phyloP scores from a whole-genome alignment of 2,888 invertebrate genomes.

The Drosophila melanosoma region DNA sequence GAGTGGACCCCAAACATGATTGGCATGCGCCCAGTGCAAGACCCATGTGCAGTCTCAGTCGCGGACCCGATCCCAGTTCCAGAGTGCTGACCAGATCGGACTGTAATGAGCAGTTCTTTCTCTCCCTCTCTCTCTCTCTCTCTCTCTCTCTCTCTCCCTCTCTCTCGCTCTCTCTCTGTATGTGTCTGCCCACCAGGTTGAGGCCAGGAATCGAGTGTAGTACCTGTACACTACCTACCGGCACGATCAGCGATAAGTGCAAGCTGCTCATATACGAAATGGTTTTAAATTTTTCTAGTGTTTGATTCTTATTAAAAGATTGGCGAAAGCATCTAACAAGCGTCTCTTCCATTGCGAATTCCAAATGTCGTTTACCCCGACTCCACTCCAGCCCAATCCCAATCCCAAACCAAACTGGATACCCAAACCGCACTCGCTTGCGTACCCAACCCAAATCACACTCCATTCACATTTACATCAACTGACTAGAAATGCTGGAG shows the following conservation, averaged over 20 bases:
- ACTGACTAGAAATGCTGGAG: conserved; percentile 16
- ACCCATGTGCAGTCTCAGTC: conserved; percentile 11
- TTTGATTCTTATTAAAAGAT: conserved; percentile 82
- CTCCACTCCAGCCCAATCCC: not conserved
- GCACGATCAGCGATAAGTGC: conserved; percentile 78
- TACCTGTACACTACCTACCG: conserved; percentile 65
- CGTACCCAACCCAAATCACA: conserved; percentile 56
- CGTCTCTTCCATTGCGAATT: conserved; percentile 62
- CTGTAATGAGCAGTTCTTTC: conserved; percentile 61
- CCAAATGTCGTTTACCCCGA: conserved; percentile 62
- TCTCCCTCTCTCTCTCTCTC: conserved; percentile 1
- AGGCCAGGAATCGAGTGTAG: conserved; percentile 22
- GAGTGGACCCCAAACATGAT: conserved; percentile 57
- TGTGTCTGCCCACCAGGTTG: conserved; percentile 32
- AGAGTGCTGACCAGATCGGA: conserved; percentile 48
- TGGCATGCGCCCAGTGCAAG: conserved; percentile 56
- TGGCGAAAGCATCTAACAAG: conserved; percentile 78
- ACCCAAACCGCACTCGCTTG: conserved; percentile 33
- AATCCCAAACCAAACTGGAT: conserved; percentile 28
- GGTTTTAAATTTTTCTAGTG: conserved; percentile 81
- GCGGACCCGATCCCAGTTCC: conserved; percentile 17
- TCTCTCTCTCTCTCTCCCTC: conserved; percentile 13
- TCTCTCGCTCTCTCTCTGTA: not conserved
- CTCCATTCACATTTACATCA: conserved; percentile 62
- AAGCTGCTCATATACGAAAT: conserved; percentile 77